Evolutionary conservation across 1,140 invertebrate genomes (phyloP).

Genomic region (Onthophagus taurus): DNA sequence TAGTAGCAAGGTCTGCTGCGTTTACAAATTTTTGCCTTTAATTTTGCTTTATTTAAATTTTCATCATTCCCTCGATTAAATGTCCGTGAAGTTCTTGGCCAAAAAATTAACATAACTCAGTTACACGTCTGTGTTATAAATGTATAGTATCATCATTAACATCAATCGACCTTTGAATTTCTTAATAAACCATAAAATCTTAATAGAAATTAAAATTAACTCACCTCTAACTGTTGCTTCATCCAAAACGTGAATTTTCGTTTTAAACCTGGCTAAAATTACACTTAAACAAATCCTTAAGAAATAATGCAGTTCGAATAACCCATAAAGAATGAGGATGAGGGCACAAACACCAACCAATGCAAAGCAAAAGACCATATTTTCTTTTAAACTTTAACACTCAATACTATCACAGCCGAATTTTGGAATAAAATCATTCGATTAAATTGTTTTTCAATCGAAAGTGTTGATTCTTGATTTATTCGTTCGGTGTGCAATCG

Average conservation of each 20-base stretch:
- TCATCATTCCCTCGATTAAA: background rate
- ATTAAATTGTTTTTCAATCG: too few species aligned
- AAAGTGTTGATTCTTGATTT: too few species aligned
- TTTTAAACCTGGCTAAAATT: constrained; percentile 51
- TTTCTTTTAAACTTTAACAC: constrained; percentile 6
- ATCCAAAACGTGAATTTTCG: constrained; percentile 52
- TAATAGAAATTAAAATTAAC: constrained; percentile 20
- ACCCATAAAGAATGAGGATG: constrained; percentile 46
- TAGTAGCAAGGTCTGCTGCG: too few species aligned
- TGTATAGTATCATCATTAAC: background rate
- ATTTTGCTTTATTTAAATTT: too few species aligned
- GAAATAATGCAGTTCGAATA: constrained; percentile 60
- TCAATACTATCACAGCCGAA: too few species aligned
- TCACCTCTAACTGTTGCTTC: constrained; percentile 53
- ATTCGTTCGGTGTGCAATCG: too few species aligned
- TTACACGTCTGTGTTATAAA: background rate
- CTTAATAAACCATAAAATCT: background rate
- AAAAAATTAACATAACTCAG: background rate
- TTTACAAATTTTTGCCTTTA: too few species aligned
- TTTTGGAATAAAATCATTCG: too few species aligned
- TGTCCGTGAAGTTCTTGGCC: too few species aligned
- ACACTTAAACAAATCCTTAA: constrained; percentile 53
- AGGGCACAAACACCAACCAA: constrained; percentile 38
- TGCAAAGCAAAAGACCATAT: constrained; percentile 40
- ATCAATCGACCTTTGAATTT: too few species aligned